phyloP scores from a whole-genome alignment of 2,888 invertebrate genomes.

The Macrosoma leucophasiata region DNA sequence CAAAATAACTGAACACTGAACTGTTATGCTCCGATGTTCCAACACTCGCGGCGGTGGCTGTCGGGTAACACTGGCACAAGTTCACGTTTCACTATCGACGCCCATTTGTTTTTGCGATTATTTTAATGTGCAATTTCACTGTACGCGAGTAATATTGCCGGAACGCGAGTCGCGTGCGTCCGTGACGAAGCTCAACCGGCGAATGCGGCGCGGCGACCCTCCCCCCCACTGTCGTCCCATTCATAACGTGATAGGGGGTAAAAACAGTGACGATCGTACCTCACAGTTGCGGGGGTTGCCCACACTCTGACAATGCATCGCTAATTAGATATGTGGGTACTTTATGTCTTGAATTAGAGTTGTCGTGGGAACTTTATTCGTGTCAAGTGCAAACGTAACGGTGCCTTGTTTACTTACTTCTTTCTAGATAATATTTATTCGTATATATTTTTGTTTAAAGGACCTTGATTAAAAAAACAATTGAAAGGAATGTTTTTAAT shows the following conservation, averaged over 20 bases:
- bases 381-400: conserved; percentile 19
- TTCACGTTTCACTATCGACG: conserved; percentile 64
- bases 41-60: conserved; percentile 43
- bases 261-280: conserved; percentile 37
- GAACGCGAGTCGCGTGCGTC: conserved; percentile 30
- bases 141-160: conserved; percentile 52
- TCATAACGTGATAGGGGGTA: conserved; percentile 64
- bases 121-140: conserved; percentile 62
- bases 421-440: too few species aligned
- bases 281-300: conserved; percentile 36
- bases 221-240: conserved; percentile 46
- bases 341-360: conserved; percentile 32
- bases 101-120: conserved; percentile 63
- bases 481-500: too few species aligned
- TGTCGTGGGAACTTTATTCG: conserved; percentile 39
- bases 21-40: conserved; percentile 54
- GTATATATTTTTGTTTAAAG: too few species aligned
- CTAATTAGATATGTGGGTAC: conserved; percentile 42
- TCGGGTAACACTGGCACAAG: conserved; percentile 54
- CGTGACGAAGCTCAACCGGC: conserved; percentile 55
- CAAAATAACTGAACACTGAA: conserved; percentile 52
- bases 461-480: too few species aligned
- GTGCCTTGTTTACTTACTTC: too few species aligned
- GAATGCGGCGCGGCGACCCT: conserved; percentile 47
- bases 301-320: conserved; percentile 34